Evolutionary conservation across 2,888 invertebrate genomes (phyloP).

Genomic region (Calliopum simillimum): DNA sequence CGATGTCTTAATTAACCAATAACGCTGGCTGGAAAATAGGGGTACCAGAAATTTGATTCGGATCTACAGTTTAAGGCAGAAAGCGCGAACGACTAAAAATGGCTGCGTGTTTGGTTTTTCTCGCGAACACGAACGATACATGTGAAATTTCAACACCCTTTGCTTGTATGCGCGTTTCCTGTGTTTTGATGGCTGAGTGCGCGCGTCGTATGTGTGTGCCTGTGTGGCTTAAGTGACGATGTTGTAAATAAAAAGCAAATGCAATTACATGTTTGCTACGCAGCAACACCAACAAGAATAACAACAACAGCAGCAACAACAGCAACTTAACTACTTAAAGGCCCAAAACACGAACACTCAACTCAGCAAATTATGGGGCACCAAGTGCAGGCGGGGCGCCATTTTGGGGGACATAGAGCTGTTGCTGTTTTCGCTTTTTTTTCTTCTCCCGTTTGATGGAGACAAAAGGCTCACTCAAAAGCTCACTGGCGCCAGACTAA

Average conservation of each 20-base stretch:
- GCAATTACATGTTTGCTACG: constrained; percentile 28
- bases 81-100: neutral
- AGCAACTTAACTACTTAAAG: constrained; percentile 16
- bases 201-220: neutral
- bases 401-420: neutral
- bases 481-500: constrained; percentile 49
- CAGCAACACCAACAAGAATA: constrained; percentile 25
- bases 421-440: neutral
- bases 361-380: too few species aligned
- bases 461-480: neutral
- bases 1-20: constrained; percentile 42
- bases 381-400: constrained; percentile 1
- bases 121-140: neutral
- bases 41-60: neutral
- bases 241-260: constrained; percentile 26
- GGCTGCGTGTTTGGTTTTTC: neutral
- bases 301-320: neutral
- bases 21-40: constrained; percentile 6
- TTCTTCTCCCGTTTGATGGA: too few species aligned
- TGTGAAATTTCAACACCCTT: constrained; percentile 40
- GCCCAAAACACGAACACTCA: neutral
- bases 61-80: neutral
- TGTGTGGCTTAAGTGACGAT: constrained; percentile 19
- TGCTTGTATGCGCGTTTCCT: constrained; percentile 34
- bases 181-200: constrained; percentile 11